These are phyloP conservation scores for Pristionchus mayeri DNA, from an alignment of 2,888 invertebrate species.

Conservation along the genomic window DNA sequence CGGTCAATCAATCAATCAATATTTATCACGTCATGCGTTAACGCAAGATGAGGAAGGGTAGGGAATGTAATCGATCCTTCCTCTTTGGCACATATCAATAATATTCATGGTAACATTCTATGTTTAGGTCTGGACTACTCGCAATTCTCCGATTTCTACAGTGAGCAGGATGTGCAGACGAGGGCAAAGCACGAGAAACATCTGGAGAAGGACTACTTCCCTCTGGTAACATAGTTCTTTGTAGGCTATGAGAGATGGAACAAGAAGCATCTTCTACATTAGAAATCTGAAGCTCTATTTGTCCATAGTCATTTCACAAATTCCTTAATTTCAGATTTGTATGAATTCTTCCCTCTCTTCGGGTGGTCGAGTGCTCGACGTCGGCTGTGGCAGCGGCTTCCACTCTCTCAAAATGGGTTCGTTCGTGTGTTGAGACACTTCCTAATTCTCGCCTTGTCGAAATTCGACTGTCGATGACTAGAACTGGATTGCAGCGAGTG, in stretches of 20 bases:
- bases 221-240: constrained; percentile 51
- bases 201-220: constrained; percentile 62
- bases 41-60: no score
- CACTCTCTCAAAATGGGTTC: constrained; percentile 39
- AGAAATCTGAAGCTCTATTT: no score
- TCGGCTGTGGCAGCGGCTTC: constrained; percentile 48
- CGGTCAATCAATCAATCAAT: constrained; percentile 2
- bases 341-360: background rate
- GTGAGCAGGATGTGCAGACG: constrained; percentile 57
- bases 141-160: constrained; percentile 61
- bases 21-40: background rate
- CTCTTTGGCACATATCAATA: no score
- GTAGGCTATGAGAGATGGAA: no score
- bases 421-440: no score
- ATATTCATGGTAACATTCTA: no score
- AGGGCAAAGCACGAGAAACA: constrained; percentile 62
- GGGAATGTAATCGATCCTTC: no score
- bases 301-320: no score
- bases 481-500: constrained; percentile 54
- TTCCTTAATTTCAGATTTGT: background rate
- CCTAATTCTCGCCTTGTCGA: no score
- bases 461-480: no score
- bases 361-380: constrained; percentile 38
- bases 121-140: constrained; percentile 59
- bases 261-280: no score